These are phyloP conservation scores for Chaetodon auriga DNA, from an alignment of 2,113 vertebrate genomes.

Conservation along the genomic window DNA sequence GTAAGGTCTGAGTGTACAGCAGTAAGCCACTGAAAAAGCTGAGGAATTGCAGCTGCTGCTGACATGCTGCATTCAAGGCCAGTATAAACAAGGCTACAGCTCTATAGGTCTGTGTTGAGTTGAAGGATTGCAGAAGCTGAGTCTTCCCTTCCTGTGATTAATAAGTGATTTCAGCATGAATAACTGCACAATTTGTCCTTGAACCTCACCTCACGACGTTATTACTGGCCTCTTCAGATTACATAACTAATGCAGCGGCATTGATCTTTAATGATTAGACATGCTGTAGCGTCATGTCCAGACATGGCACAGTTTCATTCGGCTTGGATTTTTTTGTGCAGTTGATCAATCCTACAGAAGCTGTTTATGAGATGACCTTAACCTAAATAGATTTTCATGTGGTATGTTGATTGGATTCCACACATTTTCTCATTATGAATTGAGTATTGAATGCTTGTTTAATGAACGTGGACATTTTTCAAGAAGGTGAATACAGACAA, in stretches of 20 bases:
- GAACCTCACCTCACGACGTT: background rate
- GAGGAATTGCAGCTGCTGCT: background rate
- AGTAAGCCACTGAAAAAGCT: background rate
- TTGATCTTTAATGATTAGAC: constrained; percentile 18
- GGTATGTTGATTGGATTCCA: background rate
- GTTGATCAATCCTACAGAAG: background rate
- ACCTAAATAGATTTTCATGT: constrained; percentile 9
- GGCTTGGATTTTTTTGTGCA: constrained; percentile 8
- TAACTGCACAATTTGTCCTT: constrained; percentile 1
- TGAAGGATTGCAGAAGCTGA: background rate
- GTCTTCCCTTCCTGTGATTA: background rate
- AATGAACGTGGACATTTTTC: background rate
- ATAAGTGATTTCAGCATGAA: background rate
- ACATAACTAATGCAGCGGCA: background rate
- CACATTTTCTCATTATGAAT: background rate
- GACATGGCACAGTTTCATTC: background rate
- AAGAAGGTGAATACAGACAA: background rate
- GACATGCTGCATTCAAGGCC: background rate
- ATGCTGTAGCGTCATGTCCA: background rate
- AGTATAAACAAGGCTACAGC: background rate
- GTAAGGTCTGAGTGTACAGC: background rate
- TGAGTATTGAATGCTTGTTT: constrained; percentile 5
- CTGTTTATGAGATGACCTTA: constrained; percentile 2
- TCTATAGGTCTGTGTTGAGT: background rate
- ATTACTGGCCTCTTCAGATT: background rate